These are phyloP conservation scores for Candidula unifasciata DNA, from an alignment of 2,888 invertebrate species.

Conservation along the genomic window DNA sequence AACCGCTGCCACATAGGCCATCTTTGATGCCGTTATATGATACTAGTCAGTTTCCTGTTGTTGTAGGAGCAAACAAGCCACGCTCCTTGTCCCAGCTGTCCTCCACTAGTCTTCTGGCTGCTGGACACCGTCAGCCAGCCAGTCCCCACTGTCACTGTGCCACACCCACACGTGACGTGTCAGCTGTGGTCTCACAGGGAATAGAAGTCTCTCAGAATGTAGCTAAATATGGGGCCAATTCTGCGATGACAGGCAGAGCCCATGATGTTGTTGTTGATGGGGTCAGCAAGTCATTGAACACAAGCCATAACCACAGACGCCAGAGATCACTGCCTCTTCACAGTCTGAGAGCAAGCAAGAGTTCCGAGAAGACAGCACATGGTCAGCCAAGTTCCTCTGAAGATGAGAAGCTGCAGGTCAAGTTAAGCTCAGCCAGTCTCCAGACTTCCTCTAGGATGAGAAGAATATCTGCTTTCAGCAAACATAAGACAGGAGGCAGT, in stretches of 20 bases:
- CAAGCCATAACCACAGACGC: conserved; percentile 24
- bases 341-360: neutral
- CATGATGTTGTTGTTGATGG: neutral
- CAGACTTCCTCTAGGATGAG: conserved; percentile 1
- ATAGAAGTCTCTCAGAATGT: neutral
- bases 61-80: neutral
- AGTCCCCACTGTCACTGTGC: neutral
- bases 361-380: conserved; percentile 6
- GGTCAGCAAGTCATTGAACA: neutral
- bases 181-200: neutral
- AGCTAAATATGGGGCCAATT: neutral
- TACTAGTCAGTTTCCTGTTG: conserved; percentile 7
- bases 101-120: neutral
- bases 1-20: neutral
- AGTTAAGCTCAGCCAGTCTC: neutral
- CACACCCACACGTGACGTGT: neutral
- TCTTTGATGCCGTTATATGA: neutral
- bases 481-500: neutral
- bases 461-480: neutral
- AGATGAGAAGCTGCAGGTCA: neutral
- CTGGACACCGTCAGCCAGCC: neutral
- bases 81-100: neutral
- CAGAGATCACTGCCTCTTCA: conserved; percentile 27
- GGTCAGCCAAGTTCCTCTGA: conserved; percentile 4
- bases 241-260: neutral